These are phyloP conservation scores for Stenichneumon culpator DNA, from an alignment of 2,888 invertebrate genomes.

Conservation along the genomic window DNA sequence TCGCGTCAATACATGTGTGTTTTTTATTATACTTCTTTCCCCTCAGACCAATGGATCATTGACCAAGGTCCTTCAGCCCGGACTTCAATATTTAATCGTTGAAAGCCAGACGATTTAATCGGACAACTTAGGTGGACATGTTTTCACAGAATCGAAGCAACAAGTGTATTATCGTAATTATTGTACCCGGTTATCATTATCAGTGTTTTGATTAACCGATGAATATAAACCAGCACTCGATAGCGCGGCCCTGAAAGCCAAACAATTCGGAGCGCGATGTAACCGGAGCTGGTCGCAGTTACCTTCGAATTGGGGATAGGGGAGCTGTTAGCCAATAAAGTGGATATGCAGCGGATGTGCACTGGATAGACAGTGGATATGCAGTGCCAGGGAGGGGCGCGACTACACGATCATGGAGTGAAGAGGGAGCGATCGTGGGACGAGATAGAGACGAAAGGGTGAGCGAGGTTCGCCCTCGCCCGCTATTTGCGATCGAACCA, in stretches of 20 bases:
- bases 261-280: slow-evolving; percentile 6
- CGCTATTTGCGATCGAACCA: slow-evolving; percentile 43
- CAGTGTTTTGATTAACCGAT: neutral
- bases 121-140: neutral
- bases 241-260: neutral
- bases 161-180: neutral
- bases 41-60: too few species aligned
- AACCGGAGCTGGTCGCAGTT: slow-evolving; percentile 33
- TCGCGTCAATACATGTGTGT: too few species aligned
- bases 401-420: neutral
- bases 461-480: neutral
- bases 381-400: neutral
- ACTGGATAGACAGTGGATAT: neutral
- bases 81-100: neutral
- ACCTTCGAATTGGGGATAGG: neutral
- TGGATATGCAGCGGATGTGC: neutral
- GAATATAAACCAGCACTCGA: neutral
- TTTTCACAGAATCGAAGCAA: neutral
- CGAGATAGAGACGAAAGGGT: neutral
- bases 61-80: too few species aligned
- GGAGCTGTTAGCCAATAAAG: slow-evolving; percentile 27
- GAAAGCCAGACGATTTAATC: neutral
- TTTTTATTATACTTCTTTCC: too few species aligned
- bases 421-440: neutral
- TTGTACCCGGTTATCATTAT: slow-evolving; percentile 1